These are phyloP conservation scores for Epizoanthus stellaris DNA, from an alignment of 92 coral and sea anemone species.

Conservation along the genomic window DNA sequence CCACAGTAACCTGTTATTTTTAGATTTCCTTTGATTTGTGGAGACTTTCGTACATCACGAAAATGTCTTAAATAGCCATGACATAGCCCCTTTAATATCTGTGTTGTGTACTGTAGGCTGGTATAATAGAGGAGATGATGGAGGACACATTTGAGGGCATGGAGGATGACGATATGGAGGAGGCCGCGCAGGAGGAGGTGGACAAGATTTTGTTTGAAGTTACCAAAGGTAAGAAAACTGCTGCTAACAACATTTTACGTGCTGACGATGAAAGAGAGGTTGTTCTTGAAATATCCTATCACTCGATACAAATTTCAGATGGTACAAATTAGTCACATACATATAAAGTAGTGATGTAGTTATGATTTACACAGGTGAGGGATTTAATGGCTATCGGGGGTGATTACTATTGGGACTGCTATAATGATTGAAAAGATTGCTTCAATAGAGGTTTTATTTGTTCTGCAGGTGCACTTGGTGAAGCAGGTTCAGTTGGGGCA, in stretches of 20 bases:
- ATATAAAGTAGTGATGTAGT: too few species aligned
- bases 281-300: neutral
- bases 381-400: neutral
- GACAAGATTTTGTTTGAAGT: slow-evolving; percentile 97
- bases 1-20: too few species aligned
- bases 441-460: neutral
- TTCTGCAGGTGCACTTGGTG: slow-evolving; percentile 89
- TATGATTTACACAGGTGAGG: too few species aligned
- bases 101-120: slow-evolving; percentile 74
- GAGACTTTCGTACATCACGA: too few species aligned
- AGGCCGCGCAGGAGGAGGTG: slow-evolving; percentile 96
- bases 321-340: too few species aligned
- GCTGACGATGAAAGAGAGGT: neutral
- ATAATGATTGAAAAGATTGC: neutral
- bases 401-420: neutral
- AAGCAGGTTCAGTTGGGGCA: slow-evolving; percentile 87
- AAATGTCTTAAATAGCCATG: too few species aligned
- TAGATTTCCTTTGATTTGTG: too few species aligned
- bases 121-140: slow-evolving; percentile 97
- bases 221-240: slow-evolving; percentile 75
- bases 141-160: slow-evolving; percentile 97
- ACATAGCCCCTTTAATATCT: too few species aligned
- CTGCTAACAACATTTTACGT: neutral
- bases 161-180: slow-evolving; percentile 98
- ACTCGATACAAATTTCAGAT: too few species aligned